A percentile compares a stretch with the other conserved stretches of the same genome.
Conservation (phyloP, 1,140 invertebrate species). For the Drosophila pectinifera region DNA sequence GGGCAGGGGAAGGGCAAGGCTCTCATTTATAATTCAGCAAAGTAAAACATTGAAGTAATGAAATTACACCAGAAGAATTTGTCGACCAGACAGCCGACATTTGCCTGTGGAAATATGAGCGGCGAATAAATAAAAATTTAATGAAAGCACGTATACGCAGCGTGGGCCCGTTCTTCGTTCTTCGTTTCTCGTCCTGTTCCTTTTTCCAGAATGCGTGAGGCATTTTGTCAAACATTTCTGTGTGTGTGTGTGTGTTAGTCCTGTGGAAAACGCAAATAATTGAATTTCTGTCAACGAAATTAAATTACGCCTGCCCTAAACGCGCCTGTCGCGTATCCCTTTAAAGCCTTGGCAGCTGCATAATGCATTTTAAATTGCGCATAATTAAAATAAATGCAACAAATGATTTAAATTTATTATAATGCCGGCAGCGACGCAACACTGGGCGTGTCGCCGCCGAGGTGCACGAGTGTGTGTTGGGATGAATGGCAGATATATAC, state of each 20-base stretch:
- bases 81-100: constrained; percentile 39
- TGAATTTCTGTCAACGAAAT: constrained; percentile 74
- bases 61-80: constrained; percentile 81
- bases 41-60: constrained; percentile 83
- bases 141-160: constrained; percentile 80
- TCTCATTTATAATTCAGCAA: constrained; percentile 78
- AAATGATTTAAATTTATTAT: constrained; percentile 84
- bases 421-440: constrained; percentile 58
- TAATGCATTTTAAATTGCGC: constrained; percentile 79
- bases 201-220: constrained; percentile 37
- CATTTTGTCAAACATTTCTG: constrained; percentile 62
- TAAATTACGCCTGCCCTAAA: constrained; percentile 57
- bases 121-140: constrained; percentile 79
- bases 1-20: constrained; percentile 18
- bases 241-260: constrained; percentile 32
- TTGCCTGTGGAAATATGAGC: constrained; percentile 61
- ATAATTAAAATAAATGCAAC: constrained; percentile 83
- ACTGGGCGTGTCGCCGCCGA: not conserved
- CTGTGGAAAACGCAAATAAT: constrained; percentile 67
- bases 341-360: constrained; percentile 42
- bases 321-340: constrained; percentile 13
- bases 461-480: not conserved
- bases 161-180: constrained; percentile 27
- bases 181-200: no score
- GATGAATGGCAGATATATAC: constrained; percentile 65